These are phyloP conservation scores for Planococcus citri DNA, from an alignment of 1,140 invertebrate species.

Conservation along the genomic window DNA sequence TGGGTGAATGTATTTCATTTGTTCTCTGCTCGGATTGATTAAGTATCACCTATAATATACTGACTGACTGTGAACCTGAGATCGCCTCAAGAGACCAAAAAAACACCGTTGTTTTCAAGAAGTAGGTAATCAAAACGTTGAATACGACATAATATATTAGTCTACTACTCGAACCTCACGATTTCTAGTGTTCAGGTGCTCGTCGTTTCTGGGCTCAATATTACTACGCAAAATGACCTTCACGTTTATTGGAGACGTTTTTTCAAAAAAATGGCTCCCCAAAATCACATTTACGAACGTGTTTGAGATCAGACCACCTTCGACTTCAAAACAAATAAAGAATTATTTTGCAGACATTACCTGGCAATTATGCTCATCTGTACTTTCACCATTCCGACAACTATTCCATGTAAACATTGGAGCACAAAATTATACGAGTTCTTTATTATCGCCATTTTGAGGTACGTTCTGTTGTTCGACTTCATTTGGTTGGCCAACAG, in stretches of 20 bases:
- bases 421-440: conserved; percentile 61
- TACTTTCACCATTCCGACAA: conserved; percentile 74
- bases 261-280: conserved; percentile 67
- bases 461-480: conserved; percentile 75
- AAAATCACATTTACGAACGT: conserved; percentile 61
- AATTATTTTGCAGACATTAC: conserved; percentile 53
- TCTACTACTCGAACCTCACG: conserved; percentile 39
- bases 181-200: conserved; percentile 44
- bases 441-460: conserved; percentile 63
- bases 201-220: conserved; percentile 81
- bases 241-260: conserved; percentile 57
- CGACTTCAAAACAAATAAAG: neutral
- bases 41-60: too few species aligned
- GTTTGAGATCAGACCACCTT: conserved; percentile 56
- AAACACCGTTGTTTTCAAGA: neutral
- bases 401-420: conserved; percentile 71
- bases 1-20: too few species aligned
- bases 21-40: too few species aligned
- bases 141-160: conserved; percentile 37
- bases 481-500: conserved; percentile 92
- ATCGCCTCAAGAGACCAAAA: too few species aligned
- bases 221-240: conserved; percentile 72
- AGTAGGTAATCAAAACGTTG: too few species aligned
- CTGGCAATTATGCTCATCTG: conserved; percentile 57
- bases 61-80: too few species aligned